These are phyloP conservation scores for Marmota monax DNA, from an alignment of 2,113 vertebrate species.

Conservation along the genomic window DNA sequence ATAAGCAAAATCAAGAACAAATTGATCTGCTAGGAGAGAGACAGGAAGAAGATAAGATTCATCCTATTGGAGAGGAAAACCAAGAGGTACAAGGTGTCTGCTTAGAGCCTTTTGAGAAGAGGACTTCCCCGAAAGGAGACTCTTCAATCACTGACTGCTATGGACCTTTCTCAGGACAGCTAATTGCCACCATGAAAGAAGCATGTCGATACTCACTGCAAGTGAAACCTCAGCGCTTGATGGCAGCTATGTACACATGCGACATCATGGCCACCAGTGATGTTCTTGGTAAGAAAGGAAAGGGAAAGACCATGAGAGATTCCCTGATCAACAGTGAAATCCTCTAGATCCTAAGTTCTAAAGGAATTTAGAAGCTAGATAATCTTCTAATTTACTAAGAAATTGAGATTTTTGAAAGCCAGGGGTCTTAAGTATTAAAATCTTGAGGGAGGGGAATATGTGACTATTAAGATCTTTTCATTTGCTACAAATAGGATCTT, in stretches of 20 bases:
- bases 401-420: not conserved
- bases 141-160: conserved; percentile 89
- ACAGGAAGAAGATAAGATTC: not conserved
- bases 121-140: conserved; percentile 82
- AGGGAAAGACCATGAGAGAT: not conserved
- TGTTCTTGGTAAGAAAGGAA: conserved; percentile 93
- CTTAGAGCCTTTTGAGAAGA: conserved; percentile 69
- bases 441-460: not conserved
- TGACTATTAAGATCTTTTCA: not conserved
- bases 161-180: conserved; percentile 95
- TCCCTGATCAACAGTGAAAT: not conserved
- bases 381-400: not conserved
- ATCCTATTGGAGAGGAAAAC: rapidly evolving
- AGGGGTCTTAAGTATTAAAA: not conserved
- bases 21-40: not conserved
- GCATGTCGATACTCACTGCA: conserved; percentile 95
- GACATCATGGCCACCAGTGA: conserved; percentile 98
- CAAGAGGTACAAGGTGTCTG: not conserved
- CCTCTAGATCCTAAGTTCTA: not conserved
- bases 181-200: conserved; percentile 98
- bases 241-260: conserved; percentile 98
- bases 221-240: conserved; percentile 94
- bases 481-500: not conserved
- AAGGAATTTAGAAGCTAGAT: not conserved
- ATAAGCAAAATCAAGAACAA: conserved; percentile 71